A percentile compares a stretch with the other conserved stretches of the same genome.
Conservation (phyloP, 2,888 invertebrate species). For the Dasysyrphus tricinctus region DNA sequence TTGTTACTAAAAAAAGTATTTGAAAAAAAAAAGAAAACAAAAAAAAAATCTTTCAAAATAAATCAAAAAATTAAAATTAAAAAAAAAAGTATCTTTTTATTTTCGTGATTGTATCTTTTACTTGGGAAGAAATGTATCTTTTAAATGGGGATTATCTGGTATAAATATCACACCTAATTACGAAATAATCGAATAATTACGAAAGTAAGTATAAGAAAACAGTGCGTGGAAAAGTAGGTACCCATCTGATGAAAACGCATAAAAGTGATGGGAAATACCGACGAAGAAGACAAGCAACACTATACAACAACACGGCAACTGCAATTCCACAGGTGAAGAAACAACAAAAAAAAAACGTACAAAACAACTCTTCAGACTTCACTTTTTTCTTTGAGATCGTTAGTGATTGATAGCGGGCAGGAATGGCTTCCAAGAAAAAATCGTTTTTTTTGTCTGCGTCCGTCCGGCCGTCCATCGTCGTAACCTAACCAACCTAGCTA, state of each 20-base stretch:
- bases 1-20: conserved; percentile 43
- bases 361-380: conserved; percentile 57
- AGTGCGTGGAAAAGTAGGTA: not conserved
- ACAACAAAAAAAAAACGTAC: conserved; percentile 38
- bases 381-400: conserved; percentile 51
- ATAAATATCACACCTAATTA: conserved; percentile 57
- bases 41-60: conserved; percentile 44
- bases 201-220: conserved; percentile 49
- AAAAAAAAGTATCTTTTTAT: conserved; percentile 32
- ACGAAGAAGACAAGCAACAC: conserved; percentile 20
- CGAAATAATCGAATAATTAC: conserved; percentile 52
- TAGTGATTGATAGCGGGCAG: conserved; percentile 66
- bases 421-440: conserved; percentile 67
- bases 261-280: not conserved
- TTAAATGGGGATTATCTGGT: conserved; percentile 44
- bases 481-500: conserved; percentile 9
- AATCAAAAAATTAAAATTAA: conserved; percentile 51
- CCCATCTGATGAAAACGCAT: not conserved
- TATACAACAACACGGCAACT: conserved; percentile 17
- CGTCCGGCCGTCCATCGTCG: conserved; percentile 9
- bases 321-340: conserved; percentile 59
- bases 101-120: conserved; percentile 17
- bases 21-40: conserved; percentile 27
- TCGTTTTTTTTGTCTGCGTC: conserved; percentile 24
- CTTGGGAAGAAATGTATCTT: conserved; percentile 49